Evolutionary conservation across 1,140 invertebrate genomes (phyloP), one percentile per base, ranked within the genome.

Genomic region (Solenopsis invicta): DNA sequence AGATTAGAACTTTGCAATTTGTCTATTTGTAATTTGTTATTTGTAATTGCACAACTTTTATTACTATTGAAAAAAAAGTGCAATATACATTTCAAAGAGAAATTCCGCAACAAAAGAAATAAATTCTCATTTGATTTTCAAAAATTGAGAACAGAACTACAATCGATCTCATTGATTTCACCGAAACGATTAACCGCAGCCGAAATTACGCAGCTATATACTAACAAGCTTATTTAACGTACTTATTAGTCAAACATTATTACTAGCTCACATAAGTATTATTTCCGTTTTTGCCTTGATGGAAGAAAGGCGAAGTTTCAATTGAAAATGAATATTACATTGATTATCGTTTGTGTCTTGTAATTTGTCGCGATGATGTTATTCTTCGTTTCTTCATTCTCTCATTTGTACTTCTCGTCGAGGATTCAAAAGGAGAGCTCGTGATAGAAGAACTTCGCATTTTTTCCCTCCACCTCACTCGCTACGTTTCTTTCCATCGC

Each of bases 311-410:
- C 56, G 84, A 75, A 85, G 82, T 91, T 92, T 91, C 92, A 92
- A 93, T 93, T 91, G 89, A 93, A 93, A 93, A 92, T 88, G 74
- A 89, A 93, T 93, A 92, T 81, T 89, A 78, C 74, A 74, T 50
- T 66, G 82, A 88, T 90, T 90, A 90, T 90, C 86, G 86, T 54
- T 82, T 71, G 69, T 78, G 76, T 41, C 81, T 66, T 89, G 90
- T 89, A 93, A 91, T 91, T 92, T 90, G 77, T 82, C 69, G 84
- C 74, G 16, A 37, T 29, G 8, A 74, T 84, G 45, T 81, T 80
- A 48, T 1, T 69, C 8, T 10, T 13, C n/a, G 16, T 16, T 69
- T 64, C n/a, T 80, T 52, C 3, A 45, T 64, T 64, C 4, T 4
- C 18, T 77, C 24, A 13, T 75, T 45, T 1, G 21, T n/a, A 48